Base-by-base conservation (phyloP, 1,140 invertebrate genomes). In the Mesaphorura yosii region DNA sequence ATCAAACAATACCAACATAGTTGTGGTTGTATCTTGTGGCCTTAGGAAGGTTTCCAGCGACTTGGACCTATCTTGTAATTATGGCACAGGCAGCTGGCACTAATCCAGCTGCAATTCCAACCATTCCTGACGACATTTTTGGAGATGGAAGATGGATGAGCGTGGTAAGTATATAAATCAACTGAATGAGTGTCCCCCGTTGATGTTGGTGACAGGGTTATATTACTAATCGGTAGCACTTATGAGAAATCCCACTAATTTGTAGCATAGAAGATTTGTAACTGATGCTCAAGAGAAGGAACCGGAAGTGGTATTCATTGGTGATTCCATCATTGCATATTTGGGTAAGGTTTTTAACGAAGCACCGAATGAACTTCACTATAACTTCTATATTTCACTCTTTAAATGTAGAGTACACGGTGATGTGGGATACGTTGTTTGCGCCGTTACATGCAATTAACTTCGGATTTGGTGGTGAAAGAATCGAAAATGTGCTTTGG, bases 241-340 rank as follows among this genome's bases (percentile, higher is more conserved):
- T n/a, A n/a, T n/a, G n/a, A n/a, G n/a, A n/a, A n/a, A n/a, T n/a
- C n/a, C 12, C 22, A 37, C 7, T 42, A 17, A 37, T 26, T 25
- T 51, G n/a, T 23, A 57, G 42, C 51, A 64, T 42, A 39, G 50
- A 10, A n/a, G 48, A 46, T 50, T 59, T 45, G 52, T 53, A 25
- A n/a, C 49, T 6, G 84, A 90, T 69, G 81, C 83, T 10, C 79
- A 82, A 67, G 84, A 86, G 62, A 83, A 83, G 69, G 87, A 92
- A 72, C 86, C 85, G 29, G 88, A 92, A 66, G 84, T 93, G n/a
- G 75, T 92, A 49, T 87, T 91, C 65, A 77, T 92, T 40, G 88
- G 88, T 6, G 88, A 92, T 71, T 89, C 85, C 39, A 76, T 89
- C 46, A 74, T 91, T 53, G 78, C 83, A 68, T 79, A 83, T 28